Evolutionary conservation across 2,888 invertebrate species (phyloP), one percentile per base, ranked within the genome.

Genomic region (Temnothorax unifasciatus): DNA sequence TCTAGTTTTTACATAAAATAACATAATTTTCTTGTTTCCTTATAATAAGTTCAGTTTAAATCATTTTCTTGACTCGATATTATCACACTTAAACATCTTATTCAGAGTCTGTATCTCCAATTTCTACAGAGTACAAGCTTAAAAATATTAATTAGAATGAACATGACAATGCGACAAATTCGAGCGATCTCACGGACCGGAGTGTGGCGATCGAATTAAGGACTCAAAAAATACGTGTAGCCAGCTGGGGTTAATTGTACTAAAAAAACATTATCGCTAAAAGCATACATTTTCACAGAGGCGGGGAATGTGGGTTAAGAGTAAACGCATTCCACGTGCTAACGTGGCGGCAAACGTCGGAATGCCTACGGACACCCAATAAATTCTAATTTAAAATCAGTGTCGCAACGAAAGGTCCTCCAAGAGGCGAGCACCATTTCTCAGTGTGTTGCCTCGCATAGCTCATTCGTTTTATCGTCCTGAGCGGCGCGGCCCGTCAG

Each of bases 401-500:
- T 89, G 88, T 90, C 90, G 89, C 89, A 89, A 91, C 90, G 87
- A 90, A 88, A 88, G 89, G 84, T 86, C 88, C 82, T 88, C 88
- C 77, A 75, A 82, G 73, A 86, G 85, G 73, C 85, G 83, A 82
- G 83, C 29, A 29, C 88, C 90, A 90, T 91, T 91, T 90, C 91
- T 91, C 91, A 90, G 86, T 75, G 89, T 87, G 91, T 87, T 87
- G 83, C 84, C 84, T 89, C 89, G 89, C 89, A 85, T 88, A 89
- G 90, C 90, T 90, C 91, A 90, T 91, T 90, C 91, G 87, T 91
- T 91, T 90, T 90, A 89, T 89, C 88, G 91, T 89, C 85, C 85
- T 74, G 91, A 90, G 88, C 87, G 87, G 88, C 87, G 85, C 44
- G 34, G 21, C 63, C 85, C 88, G 87, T 90, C 87, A 81, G 82